These are phyloP conservation scores for Forbesichthys papilliferus DNA, from an alignment of 2,113 vertebrate species.

Conservation along the genomic window DNA sequence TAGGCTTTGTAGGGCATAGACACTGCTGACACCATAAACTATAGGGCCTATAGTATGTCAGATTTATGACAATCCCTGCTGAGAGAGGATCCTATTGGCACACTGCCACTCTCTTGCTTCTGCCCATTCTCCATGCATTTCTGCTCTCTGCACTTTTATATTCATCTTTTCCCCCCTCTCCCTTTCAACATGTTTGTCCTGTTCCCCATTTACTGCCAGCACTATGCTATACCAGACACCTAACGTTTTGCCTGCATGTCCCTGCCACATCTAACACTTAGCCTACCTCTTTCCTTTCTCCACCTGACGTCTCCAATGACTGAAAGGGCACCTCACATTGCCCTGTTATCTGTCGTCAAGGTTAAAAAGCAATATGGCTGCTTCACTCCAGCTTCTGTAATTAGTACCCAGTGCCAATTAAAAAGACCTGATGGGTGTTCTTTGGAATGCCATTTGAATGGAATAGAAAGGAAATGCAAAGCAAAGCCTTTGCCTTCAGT, in stretches of 20 bases:
- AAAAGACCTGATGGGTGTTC: background rate
- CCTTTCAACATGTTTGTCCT: background rate
- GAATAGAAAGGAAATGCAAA: background rate
- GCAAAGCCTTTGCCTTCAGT: background rate
- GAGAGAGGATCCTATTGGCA: background rate
- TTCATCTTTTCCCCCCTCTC: background rate
- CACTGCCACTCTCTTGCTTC: background rate
- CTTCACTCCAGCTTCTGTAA: background rate
- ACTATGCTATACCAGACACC: background rate
- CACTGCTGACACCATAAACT: background rate
- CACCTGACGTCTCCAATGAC: background rate
- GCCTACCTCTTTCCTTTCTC: background rate
- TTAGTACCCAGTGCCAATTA: slow-evolving; percentile 5
- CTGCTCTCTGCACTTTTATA: background rate
- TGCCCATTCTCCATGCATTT: background rate
- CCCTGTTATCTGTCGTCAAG: background rate
- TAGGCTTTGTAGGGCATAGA: too few species aligned
- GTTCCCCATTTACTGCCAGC: background rate
- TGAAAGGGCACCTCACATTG: background rate
- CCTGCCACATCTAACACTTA: background rate
- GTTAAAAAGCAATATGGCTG: background rate
- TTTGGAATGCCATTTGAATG: background rate
- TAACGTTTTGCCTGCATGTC: background rate
- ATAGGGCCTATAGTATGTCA: too few species aligned
- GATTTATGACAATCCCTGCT: background rate